Conservation (phyloP, 2,113 vertebrate species). For the Indicator indicator region DNA sequence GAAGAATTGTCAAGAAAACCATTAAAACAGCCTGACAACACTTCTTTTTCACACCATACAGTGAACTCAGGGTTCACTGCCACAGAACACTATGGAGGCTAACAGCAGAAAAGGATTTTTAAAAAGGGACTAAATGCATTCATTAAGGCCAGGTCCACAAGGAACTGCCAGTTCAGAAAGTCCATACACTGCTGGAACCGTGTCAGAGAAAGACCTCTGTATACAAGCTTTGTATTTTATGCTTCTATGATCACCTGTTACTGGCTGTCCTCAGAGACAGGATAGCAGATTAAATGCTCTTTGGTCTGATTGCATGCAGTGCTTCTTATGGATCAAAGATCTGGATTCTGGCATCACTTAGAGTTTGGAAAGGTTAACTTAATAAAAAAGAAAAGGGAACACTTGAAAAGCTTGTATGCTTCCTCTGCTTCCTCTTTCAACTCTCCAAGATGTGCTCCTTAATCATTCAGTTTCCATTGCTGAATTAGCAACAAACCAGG, state of each 20-base stretch:
- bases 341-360: neutral
- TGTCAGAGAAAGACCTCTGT: neutral
- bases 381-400: neutral
- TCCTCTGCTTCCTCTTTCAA: neutral
- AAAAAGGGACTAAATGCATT: neutral
- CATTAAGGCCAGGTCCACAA: slow-evolving; percentile 3
- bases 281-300: neutral
- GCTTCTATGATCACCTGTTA: slow-evolving; percentile 20
- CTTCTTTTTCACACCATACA: neutral
- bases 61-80: neutral
- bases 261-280: neutral
- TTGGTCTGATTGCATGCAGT: neutral
- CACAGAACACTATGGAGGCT: neutral
- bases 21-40: neutral
- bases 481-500: neutral
- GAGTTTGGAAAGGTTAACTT: slow-evolving; percentile 22
- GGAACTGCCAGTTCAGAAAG: slow-evolving; percentile 5
- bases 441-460: neutral
- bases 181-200: neutral
- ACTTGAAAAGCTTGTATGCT: slow-evolving; percentile 1
- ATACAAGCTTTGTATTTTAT: neutral
- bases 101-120: slow-evolving; percentile 10
- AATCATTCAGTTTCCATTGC: neutral
- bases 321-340: slow-evolving; percentile 36
- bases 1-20: neutral